Percentiles rank a stretch among this genome's conserved stretches.
Conservation (phyloP, 2,113 vertebrate genomes). For the Laterallus jamaicensis region DNA sequence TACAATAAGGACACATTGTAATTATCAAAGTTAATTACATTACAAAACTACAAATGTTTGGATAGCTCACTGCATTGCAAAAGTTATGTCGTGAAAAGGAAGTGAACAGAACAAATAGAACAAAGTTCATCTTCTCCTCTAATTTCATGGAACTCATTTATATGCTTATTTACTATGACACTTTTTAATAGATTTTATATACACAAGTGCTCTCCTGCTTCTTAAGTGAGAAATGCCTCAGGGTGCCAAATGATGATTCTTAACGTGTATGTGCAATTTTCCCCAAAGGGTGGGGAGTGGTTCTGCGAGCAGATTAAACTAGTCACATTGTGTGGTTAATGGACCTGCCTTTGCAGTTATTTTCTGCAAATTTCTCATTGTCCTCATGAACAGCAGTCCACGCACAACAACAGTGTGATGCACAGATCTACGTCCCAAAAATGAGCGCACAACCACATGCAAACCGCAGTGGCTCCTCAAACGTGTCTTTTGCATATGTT, state of each 20-base stretch:
- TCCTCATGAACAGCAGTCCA: background rate
- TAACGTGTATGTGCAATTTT: background rate
- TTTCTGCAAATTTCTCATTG: background rate
- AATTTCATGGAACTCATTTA: background rate
- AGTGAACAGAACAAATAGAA: background rate
- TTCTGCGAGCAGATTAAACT: slow-evolving; percentile 7
- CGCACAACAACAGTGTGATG: background rate
- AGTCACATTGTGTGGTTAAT: background rate
- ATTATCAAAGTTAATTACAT: background rate
- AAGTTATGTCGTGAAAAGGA: background rate
- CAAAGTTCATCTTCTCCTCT: background rate
- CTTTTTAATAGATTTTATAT: background rate
- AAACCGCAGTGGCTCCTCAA: background rate
- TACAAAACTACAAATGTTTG: background rate
- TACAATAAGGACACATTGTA: background rate
- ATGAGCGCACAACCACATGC: background rate
- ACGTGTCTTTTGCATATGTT: background rate
- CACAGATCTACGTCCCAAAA: background rate
- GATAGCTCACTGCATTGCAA: background rate
- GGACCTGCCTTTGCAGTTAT: background rate
- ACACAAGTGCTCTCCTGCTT: background rate
- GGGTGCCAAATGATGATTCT: background rate
- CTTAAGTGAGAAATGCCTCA: background rate
- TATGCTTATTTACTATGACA: background rate
- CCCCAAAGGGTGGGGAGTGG: background rate